These are phyloP conservation scores for Rutilus rutilus DNA, from an alignment of 2,113 vertebrate genomes.

Conservation along the genomic window DNA sequence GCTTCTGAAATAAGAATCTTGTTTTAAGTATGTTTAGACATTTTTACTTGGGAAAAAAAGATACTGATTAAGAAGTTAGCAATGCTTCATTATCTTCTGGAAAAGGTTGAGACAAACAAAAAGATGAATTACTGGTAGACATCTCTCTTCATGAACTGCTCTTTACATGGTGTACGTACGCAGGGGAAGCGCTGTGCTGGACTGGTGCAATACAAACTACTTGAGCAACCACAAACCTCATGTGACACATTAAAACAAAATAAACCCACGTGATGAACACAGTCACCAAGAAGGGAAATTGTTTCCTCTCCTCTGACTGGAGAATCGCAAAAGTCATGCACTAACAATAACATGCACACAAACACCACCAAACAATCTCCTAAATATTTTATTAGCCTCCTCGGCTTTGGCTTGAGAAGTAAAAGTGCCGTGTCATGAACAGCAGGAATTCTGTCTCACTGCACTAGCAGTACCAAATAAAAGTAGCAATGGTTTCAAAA, in stretches of 20 bases:
- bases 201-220: background rate
- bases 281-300: background rate
- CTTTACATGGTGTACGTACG: background rate
- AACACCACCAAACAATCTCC: background rate
- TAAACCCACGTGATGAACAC: background rate
- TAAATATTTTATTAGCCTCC: conserved; percentile 18
- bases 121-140: background rate
- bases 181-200: background rate
- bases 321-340: background rate
- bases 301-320: background rate
- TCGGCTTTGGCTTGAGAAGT: background rate
- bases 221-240: conserved; percentile 22
- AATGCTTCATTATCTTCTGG: background rate
- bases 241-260: conserved; percentile 18
- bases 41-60: too few species aligned
- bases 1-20: too few species aligned
- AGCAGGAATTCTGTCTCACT: background rate
- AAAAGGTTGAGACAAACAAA: background rate
- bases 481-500: background rate
- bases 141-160: background rate
- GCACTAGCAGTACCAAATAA: background rate
- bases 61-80: too few species aligned
- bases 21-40: too few species aligned
- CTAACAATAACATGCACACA: background rate
- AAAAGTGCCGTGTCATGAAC: background rate